Evolutionary conservation across 2,888 invertebrate species (phyloP).

Genomic region (Drosophila macrospina): DNA sequence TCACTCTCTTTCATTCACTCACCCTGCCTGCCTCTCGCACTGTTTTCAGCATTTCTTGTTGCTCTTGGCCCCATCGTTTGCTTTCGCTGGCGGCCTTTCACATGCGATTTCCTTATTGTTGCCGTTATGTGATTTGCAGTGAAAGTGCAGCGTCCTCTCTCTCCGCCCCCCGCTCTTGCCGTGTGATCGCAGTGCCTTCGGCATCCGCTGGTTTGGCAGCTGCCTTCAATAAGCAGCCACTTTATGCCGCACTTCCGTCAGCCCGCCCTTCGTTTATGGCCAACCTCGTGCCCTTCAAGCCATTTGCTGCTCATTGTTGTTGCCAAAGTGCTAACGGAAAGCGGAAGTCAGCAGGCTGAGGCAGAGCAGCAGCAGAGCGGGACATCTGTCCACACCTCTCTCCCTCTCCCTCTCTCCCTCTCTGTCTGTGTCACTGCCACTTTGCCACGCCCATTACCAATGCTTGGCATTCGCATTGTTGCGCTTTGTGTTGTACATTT

Average conservation of each 20-base stretch:
- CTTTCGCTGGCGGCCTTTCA: constrained; percentile 55
- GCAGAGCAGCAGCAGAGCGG: not conserved
- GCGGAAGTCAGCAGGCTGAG: constrained; percentile 54
- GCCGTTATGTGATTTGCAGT: constrained; percentile 68
- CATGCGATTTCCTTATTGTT: constrained; percentile 79
- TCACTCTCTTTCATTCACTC: not conserved
- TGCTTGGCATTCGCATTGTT: constrained; percentile 60
- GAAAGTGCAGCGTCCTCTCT: constrained; percentile 47
- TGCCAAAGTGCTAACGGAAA: constrained; percentile 70
- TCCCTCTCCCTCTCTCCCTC: not conserved
- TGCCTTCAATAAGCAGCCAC: constrained; percentile 47
- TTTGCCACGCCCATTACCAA: constrained; percentile 9
- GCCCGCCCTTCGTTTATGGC: constrained; percentile 35
- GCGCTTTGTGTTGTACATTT: constrained; percentile 65
- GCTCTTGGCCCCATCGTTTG: constrained; percentile 15
- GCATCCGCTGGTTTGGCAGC: constrained; percentile 44
- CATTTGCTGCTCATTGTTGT: constrained; percentile 43
- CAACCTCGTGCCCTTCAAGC: constrained; percentile 21
- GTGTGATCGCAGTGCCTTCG: not conserved
- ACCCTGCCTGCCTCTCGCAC: not conserved
- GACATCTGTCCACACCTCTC: constrained; percentile 1
- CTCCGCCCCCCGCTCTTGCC: not conserved
- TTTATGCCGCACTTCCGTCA: constrained; percentile 51
- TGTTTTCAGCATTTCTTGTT: constrained; percentile 2
- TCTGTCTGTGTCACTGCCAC: not conserved